Evolutionary conservation across 2,113 vertebrate genomes (phyloP).

Genomic region (Fukomys damarensis): DNA sequence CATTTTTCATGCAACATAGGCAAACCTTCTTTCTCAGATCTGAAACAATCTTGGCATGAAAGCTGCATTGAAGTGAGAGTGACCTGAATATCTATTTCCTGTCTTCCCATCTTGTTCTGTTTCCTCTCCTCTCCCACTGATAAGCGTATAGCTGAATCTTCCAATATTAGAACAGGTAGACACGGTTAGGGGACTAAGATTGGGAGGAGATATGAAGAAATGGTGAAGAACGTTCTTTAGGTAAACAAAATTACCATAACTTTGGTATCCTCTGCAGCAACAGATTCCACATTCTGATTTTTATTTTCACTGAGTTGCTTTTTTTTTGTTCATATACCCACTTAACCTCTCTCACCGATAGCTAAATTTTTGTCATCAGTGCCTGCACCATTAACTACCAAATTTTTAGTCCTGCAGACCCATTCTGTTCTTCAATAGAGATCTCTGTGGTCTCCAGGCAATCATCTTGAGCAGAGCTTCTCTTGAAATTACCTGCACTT

Average conservation of each 20-base stretch:
- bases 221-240: not conserved
- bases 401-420: not conserved
- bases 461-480: not conserved
- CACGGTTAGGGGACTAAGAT: not conserved
- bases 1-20: not conserved
- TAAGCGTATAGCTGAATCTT: not conserved
- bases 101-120: not conserved
- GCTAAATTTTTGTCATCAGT: not conserved
- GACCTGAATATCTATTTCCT: not conserved
- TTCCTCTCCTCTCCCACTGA: not conserved
- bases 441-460: not conserved
- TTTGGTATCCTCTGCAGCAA: not conserved
- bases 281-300: not conserved
- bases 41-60: not conserved
- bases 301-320: not conserved
- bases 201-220: not conserved
- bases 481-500: slow-evolving; percentile 24
- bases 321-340: not conserved
- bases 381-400: not conserved
- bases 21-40: not conserved
- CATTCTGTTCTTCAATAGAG: not conserved
- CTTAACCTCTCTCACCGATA: not conserved
- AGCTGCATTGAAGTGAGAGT: not conserved
- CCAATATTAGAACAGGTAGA: not conserved
- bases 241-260: not conserved